Conservation (phyloP, 2,888 invertebrate species). For the Nomada ferruginata region DNA sequence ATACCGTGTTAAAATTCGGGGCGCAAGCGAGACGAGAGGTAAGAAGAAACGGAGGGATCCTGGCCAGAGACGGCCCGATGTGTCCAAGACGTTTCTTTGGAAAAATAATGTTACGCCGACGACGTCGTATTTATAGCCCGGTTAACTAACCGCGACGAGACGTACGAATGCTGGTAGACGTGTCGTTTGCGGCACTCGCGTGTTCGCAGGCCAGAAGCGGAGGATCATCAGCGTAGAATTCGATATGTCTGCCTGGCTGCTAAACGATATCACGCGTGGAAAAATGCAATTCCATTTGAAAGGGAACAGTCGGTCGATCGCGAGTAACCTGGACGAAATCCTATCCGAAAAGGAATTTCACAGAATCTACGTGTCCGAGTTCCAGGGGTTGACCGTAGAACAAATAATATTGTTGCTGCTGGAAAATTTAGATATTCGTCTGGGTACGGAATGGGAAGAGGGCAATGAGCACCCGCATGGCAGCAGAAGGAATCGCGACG, state of each 20-base stretch:
- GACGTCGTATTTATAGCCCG: slow-evolving; percentile 70
- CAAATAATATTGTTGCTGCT: not conserved
- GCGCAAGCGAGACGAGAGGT: not conserved
- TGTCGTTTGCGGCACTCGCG: slow-evolving; percentile 51
- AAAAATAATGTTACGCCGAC: slow-evolving; percentile 73
- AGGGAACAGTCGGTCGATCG: too few species aligned
- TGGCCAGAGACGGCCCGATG: slow-evolving; percentile 57
- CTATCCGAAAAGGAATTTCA: slow-evolving; percentile 12
- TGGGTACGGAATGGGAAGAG: not conserved
- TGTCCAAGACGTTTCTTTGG: slow-evolving; percentile 67
- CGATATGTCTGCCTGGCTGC: slow-evolving; percentile 21
- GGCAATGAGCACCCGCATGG: not conserved
- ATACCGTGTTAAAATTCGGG: not conserved
- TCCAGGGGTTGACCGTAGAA: not conserved
- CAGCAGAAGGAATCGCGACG: slow-evolving; percentile 17
- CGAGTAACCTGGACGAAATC: not conserved
- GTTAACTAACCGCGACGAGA: slow-evolving; percentile 73
- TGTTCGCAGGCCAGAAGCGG: slow-evolving; percentile 29
- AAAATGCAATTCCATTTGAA: slow-evolving; percentile 2
- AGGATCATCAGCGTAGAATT: slow-evolving; percentile 34
- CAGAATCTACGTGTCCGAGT: slow-evolving; percentile 1
- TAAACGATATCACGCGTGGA: slow-evolving; percentile 51
- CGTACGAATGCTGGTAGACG: slow-evolving; percentile 58
- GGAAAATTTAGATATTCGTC: slow-evolving; percentile 26
- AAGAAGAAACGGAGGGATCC: slow-evolving; percentile 16